A percentile compares a stretch with the other conserved stretches of the same genome.
phyloP scores from a whole-genome alignment of 2,113 vertebrate genomes.

The Laticauda laticaudata region DNA sequence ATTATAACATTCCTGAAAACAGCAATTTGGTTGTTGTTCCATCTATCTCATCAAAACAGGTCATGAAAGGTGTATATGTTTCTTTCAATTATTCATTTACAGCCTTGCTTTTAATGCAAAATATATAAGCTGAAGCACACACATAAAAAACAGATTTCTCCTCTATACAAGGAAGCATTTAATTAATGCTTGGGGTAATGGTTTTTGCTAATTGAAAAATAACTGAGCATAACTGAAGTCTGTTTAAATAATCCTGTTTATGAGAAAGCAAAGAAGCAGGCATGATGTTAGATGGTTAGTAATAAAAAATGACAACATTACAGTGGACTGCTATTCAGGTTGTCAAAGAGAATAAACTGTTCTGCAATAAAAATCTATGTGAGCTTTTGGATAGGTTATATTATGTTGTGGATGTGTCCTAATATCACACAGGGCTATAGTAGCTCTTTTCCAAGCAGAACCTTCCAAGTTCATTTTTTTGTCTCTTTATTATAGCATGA shows the following conservation, averaged over 20 bases:
- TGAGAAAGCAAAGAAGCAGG: constrained; percentile 34
- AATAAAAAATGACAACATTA: constrained; percentile 27
- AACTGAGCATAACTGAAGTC: constrained; percentile 44
- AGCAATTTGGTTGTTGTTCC: background rate
- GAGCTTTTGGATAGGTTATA: constrained; percentile 11
- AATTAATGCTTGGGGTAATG: constrained; percentile 57
- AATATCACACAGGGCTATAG: background rate
- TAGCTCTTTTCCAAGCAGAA: constrained; percentile 12
- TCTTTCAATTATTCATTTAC: background rate
- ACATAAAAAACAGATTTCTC: constrained; percentile 44
- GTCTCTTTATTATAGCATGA: background rate
- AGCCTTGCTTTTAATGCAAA: constrained; percentile 23
- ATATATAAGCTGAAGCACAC: constrained; percentile 50
- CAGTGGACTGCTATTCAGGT: constrained; percentile 16
- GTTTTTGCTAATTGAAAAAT: constrained; percentile 54
- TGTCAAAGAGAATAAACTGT: constrained; percentile 41
- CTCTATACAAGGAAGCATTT: constrained; percentile 57
- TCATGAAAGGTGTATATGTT: background rate
- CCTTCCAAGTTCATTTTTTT: background rate
- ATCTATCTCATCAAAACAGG: background rate
- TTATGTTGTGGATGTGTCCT: background rate
- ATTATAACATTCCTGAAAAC: background rate
- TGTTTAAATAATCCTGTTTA: constrained; percentile 42
- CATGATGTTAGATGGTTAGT: constrained; percentile 15
- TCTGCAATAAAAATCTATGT: constrained; percentile 24